Evolutionary conservation across 2,888 invertebrate genomes (phyloP), one percentile per base, ranked within the genome.

Genomic region (Noctuana brunneofusca): DNA sequence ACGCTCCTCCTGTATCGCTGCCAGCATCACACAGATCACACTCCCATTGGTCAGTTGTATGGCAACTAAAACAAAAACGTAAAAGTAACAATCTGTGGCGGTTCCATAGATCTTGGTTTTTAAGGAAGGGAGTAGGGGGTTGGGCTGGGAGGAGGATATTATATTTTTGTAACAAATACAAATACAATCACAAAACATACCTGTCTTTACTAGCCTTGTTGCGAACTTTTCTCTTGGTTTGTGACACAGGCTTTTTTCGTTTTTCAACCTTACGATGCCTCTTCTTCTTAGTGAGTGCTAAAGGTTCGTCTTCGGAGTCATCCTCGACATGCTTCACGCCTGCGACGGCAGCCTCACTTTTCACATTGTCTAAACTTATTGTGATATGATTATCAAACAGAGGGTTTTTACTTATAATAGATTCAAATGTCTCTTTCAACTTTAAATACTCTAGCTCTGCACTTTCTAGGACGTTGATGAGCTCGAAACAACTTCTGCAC

Each of bases 231-330:
- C 72, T 65, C 72, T 75, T 81, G 5, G 66, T 66, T 20, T 74
- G 71, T 1, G 66, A 50, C 2, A 75, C 46, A 69, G 83, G 83
- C 72, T 85, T 87, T 75, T 83, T 87, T 67, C 82, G 80, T 67
- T 84, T 84, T 0, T 79, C 78, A 12, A 76, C 74, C 73, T 84
- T 87, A 2, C 73, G 72, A 43, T 79, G 74, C 30, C 81, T 75
- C 58, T 80, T 84, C 68, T 84, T 86, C 64, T 85, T 86, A 1
- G 81, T 79, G 9, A 80, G 63, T 0, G 87, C 81, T 1, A 91
- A 75, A 0, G 90, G 90, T 66, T 89, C 89, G 27, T 87, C 84
- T 63, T 87, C 87, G 0, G 86, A 86, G 65, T 86, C 84, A 56
- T 69, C 65, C 6, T 69, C 69, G 32, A 64, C 58, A 22, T 67